These are phyloP conservation scores for Strix aluco DNA, from an alignment of 2,113 vertebrate species.

Conservation along the genomic window DNA sequence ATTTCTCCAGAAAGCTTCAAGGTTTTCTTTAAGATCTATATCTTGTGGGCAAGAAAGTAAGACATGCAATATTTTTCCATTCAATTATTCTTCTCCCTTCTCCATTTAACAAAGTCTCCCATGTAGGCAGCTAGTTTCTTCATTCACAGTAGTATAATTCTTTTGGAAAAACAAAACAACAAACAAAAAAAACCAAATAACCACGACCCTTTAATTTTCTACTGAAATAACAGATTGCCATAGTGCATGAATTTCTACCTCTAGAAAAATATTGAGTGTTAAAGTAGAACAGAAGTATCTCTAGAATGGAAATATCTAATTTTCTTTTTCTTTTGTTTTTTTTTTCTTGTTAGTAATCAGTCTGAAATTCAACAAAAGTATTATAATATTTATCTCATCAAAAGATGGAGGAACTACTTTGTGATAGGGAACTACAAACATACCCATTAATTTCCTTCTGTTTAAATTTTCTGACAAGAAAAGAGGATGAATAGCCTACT, in stretches of 20 bases:
- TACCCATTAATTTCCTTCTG: neutral
- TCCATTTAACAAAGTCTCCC: neutral
- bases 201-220: neutral
- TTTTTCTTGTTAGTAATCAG: neutral
- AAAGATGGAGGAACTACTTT: neutral
- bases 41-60: neutral
- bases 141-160: neutral
- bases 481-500: neutral
- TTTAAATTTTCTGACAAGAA: neutral
- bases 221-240: neutral
- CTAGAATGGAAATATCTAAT: neutral
- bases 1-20: neutral
- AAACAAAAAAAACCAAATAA: neutral
- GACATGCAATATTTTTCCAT: neutral
- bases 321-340: neutral
- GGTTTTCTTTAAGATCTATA: neutral
- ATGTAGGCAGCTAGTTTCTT: neutral
- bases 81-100: neutral
- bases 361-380: neutral
- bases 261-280: neutral
- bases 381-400: neutral
- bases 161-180: neutral
- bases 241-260: neutral
- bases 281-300: neutral
- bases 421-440: neutral